These are phyloP conservation scores for Neotragus moschatus DNA, from an alignment of 2,113 vertebrate species.

Conservation along the genomic window DNA sequence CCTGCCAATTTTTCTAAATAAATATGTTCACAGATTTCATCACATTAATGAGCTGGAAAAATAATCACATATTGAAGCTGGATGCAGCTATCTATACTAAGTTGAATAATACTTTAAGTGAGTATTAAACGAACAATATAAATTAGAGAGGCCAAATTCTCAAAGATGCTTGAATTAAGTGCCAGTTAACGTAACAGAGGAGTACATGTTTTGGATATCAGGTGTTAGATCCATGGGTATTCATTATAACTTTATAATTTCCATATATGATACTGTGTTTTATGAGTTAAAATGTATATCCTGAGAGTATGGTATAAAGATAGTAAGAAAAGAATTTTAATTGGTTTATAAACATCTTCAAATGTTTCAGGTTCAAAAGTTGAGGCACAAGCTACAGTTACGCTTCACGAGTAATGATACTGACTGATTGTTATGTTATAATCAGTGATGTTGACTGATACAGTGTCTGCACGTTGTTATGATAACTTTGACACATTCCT, in stretches of 20 bases:
- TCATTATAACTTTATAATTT: neutral
- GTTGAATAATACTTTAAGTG: slow-evolving; percentile 33
- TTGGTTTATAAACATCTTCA: neutral
- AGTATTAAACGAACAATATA: slow-evolving; percentile 41
- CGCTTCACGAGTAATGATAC: neutral
- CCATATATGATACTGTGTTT: neutral
- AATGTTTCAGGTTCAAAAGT: neutral
- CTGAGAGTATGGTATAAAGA: neutral
- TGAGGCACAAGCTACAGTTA: neutral
- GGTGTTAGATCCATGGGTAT: neutral
- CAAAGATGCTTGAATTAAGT: slow-evolving; percentile 6
- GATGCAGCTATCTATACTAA: slow-evolving; percentile 23
- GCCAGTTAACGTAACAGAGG: neutral
- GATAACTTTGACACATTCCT: neutral
- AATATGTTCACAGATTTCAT: slow-evolving; percentile 62
- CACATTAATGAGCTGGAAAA: slow-evolving; percentile 65
- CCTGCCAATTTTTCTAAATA: slow-evolving; percentile 63
- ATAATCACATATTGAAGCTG: slow-evolving; percentile 46
- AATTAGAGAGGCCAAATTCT: slow-evolving; percentile 20
- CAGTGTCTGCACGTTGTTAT: neutral
- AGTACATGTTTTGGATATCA: neutral
- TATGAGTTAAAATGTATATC: slow-evolving; percentile 31
- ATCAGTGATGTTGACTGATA: neutral
- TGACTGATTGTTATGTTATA: neutral
- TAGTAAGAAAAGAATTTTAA: neutral